Conservation (phyloP, 2,113 vertebrate species). For the Arvicanthis niloticus region DNA sequence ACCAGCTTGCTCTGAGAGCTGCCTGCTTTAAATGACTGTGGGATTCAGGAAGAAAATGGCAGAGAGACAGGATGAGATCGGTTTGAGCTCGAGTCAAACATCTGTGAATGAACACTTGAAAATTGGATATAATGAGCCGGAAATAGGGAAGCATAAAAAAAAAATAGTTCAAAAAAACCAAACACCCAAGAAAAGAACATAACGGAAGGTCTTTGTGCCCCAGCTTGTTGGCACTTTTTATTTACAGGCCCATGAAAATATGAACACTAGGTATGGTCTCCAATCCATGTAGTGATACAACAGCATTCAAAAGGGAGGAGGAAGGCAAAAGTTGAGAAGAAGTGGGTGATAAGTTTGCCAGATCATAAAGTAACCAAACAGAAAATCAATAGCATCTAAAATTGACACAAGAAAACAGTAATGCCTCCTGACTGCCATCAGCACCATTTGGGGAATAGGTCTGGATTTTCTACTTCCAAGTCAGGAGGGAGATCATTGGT, state of each 20-base stretch:
- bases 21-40: not conserved
- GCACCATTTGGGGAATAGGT: not conserved
- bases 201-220: not conserved
- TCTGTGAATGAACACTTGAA: not conserved
- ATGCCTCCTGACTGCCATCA: not conserved
- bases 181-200: not conserved
- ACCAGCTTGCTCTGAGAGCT: not conserved
- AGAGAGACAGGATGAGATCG: not conserved
- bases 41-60: not conserved
- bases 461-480: not conserved
- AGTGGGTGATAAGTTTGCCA: not conserved
- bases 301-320: not conserved
- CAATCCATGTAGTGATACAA: not conserved
- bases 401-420: not conserved
- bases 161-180: not conserved
- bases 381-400: conserved; percentile 4
- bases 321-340: not conserved
- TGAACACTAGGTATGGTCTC: not conserved
- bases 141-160: not conserved
- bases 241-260: not conserved
- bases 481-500: not conserved
- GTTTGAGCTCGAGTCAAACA: not conserved
- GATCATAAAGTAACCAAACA: not conserved
- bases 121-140: not conserved
- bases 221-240: not conserved